Conservation (phyloP, 2,113 vertebrate species). For the Paradoxurus hermaphroditus region DNA sequence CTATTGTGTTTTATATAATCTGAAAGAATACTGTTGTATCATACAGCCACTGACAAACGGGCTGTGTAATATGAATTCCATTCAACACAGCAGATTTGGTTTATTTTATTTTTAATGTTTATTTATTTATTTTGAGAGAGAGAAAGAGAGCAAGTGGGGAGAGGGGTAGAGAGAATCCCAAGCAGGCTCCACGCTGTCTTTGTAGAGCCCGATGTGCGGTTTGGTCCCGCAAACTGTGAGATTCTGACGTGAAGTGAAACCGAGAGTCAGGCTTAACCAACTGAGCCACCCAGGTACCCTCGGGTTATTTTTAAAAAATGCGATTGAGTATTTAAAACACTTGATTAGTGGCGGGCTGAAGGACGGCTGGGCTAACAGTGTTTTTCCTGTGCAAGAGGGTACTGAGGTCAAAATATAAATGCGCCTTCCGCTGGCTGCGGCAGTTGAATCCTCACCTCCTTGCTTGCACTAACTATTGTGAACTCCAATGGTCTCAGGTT, state of each 20-base stretch:
- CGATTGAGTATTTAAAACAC: conserved; percentile 65
- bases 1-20: conserved; percentile 33
- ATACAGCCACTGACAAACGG: conserved; percentile 14
- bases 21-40: conserved; percentile 26
- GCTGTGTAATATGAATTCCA: conserved; percentile 50
- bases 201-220: fast-evolving
- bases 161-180: too few relatives aligned
- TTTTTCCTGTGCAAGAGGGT: conserved; percentile 69
- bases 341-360: conserved; percentile 70
- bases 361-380: conserved; percentile 64
- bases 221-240: too few relatives aligned
- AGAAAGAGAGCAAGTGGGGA: too few relatives aligned
- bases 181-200: too few relatives aligned
- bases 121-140: too few relatives aligned
- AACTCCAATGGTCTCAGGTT: background rate
- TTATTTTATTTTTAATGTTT: conserved; percentile 2
- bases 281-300: too few relatives aligned
- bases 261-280: too few relatives aligned
- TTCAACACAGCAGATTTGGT: conserved; percentile 36
- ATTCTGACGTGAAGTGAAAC: too few relatives aligned
- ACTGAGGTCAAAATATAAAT: conserved; percentile 77
- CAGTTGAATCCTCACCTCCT: conserved; percentile 52
- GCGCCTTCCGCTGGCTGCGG: conserved; percentile 36
- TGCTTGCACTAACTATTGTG: background rate
- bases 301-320: conserved; percentile 62